phyloP scores from a whole-genome alignment of 2,888 invertebrate species.

The Tuta absoluta region DNA sequence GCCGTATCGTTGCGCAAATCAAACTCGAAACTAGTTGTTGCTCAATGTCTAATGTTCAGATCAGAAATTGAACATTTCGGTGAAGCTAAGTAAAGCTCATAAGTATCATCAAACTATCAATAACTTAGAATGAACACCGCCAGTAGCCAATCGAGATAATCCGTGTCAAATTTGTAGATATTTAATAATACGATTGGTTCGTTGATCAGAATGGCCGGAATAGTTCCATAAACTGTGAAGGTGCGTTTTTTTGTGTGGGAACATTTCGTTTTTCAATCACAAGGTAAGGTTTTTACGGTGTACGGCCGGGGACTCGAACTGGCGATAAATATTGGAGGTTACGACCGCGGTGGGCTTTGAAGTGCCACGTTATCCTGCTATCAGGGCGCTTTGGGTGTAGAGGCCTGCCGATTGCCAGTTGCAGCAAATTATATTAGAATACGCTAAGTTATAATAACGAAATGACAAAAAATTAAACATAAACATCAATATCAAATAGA shows the following conservation, averaged over 20 bases:
- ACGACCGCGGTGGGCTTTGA: conserved; percentile 61
- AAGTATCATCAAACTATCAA: conserved; percentile 52
- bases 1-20: conserved; percentile 63
- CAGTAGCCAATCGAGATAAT: conserved; percentile 75
- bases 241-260: conserved; percentile 63
- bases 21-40: conserved; percentile 52
- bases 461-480: neutral
- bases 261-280: conserved; percentile 73
- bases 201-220: conserved; percentile 40
- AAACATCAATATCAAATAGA: no score
- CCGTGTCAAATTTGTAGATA: conserved; percentile 71
- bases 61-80: conserved; percentile 33
- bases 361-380: conserved; percentile 23
- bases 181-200: conserved; percentile 64
- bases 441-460: neutral
- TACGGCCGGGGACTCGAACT: conserved; percentile 42
- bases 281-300: conserved; percentile 66
- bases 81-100: conserved; percentile 18
- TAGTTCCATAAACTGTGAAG: conserved; percentile 39
- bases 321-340: conserved; percentile 75
- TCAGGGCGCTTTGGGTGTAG: neutral
- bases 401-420: neutral
- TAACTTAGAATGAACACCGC: conserved; percentile 71
- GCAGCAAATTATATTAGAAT: neutral
- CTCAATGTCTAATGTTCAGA: conserved; percentile 45